Evolutionary conservation across 2,113 vertebrate species (phyloP), one percentile per base, ranked within the genome.

Genomic region (Oncorhynchus nerka): DNA sequence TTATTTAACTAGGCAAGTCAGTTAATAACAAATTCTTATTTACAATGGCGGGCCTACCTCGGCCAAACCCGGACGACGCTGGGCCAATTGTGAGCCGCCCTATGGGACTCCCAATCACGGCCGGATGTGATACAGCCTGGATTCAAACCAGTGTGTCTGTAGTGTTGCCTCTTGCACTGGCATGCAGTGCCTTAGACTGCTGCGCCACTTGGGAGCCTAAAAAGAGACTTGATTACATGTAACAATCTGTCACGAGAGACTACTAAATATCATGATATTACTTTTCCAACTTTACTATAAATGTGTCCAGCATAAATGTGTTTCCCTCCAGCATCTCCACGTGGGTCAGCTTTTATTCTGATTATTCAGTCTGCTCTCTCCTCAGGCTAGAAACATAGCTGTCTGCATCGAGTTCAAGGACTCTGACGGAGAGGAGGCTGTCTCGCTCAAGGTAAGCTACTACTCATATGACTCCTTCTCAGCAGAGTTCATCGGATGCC

Each of bases 341-440:
- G 19, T 19, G 28, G 19, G 19, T 32, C 15, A 39, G 49, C 20
- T 34, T 34, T 70, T 72, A 69, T 51, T 73, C 20, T n/a, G 6
- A 8, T 34, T 34, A 34, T 34, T 2, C 24, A 32, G 4, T 66
- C 26, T 22, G 34, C 30, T 70, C 39, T 55, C 78, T 24, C 71
- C 79, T 71, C 65, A 99, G 98, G 98, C 98, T 39, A 95, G 98
- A 89, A 99, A 99, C 85, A 97, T 99, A 80, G 97, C 97, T 1
- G 88, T 99, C 32, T 96, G 95, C 71, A 92, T 99, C 81, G 96
- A 99, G 86, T 99, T 99, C 91, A 97, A 93, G 89, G 98, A 99
- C 80, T 96, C 95, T 2, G 98, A 99, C 82, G 95, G 96, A 57
- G 96, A 97, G 75, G 95, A 96, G 75, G 93, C 95, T 26, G 93